Conservation (phyloP, 2,113 vertebrate species). For the Mirza zaza region DNA sequence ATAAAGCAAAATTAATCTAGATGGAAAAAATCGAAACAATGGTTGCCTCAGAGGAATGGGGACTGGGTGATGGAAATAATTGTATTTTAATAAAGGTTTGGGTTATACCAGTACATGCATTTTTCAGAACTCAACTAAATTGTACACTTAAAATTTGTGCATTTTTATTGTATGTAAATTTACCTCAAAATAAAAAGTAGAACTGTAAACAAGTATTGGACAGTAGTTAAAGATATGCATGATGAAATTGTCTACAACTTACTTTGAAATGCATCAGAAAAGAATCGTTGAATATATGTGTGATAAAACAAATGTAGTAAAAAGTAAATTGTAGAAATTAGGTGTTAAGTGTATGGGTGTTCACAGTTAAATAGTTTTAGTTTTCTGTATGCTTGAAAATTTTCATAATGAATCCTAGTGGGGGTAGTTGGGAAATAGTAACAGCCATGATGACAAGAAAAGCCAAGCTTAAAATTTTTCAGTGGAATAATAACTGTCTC, state of each 20-base stretch:
- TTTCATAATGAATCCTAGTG: not conserved
- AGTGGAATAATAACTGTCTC: not conserved
- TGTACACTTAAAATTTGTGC: not conserved
- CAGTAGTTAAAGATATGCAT: not conserved
- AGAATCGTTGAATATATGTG: not conserved
- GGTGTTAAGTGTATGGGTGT: not conserved
- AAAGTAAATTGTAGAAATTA: conserved; percentile 14
- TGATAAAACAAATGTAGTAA: conserved; percentile 20
- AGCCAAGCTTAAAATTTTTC: not conserved
- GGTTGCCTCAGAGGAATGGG: not conserved
- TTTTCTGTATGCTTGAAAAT: conserved; percentile 14
- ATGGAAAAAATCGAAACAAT: not conserved
- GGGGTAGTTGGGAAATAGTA: not conserved
- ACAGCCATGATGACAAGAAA: not conserved
- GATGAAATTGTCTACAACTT: not conserved
- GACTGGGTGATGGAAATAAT: not conserved
- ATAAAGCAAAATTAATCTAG: conserved; percentile 12
- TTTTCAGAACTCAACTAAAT: conserved; percentile 30
- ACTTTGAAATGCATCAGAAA: not conserved
- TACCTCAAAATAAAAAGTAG: conserved; percentile 16
- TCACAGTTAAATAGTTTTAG: conserved; percentile 41
- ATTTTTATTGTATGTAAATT: conserved; percentile 37
- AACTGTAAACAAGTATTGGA: not conserved
- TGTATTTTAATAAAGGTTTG: not conserved
- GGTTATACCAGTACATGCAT: not conserved